Evolutionary conservation across 2,797 vertebrate genomes (phyloP).

Genomic region (Neomorphus geoffroyi): DNA sequence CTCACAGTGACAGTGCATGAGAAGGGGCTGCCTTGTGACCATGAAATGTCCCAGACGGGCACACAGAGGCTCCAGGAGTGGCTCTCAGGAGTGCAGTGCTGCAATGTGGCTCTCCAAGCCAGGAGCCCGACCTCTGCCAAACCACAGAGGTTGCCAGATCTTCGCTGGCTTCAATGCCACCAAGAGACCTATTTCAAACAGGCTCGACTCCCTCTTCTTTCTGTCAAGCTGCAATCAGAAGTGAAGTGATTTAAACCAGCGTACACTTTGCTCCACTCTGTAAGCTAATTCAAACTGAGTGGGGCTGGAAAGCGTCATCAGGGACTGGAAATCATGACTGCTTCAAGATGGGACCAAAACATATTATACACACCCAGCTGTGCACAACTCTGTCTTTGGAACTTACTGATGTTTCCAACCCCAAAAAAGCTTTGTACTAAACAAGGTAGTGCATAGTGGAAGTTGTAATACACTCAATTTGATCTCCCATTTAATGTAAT

Average conservation of each 20-base stretch:
- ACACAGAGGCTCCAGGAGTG: background rate
- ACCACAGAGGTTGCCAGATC: accelerated
- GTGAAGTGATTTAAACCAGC: background rate
- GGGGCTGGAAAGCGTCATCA: background rate
- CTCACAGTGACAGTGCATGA: background rate
- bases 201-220: background rate
- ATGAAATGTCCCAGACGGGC: background rate
- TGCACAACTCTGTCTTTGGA: background rate
- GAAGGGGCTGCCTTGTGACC: background rate
- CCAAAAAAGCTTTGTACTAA: background rate
- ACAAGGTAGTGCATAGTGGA: background rate
- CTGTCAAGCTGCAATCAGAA: background rate
- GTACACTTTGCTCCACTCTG: background rate
- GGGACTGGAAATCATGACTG: background rate
- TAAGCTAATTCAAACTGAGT: background rate
- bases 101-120: background rate
- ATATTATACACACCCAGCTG: background rate
- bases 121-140: background rate
- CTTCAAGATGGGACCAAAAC: background rate
- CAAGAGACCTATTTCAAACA: background rate
- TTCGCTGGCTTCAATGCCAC: background rate
- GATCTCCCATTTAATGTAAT: constrained; percentile 53
- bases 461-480: constrained; percentile 21
- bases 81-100: background rate
- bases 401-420: background rate